These are phyloP conservation scores for Mormyrus hasselquistii DNA, from an alignment of 2,797 vertebrate genomes.

Conservation along the genomic window DNA sequence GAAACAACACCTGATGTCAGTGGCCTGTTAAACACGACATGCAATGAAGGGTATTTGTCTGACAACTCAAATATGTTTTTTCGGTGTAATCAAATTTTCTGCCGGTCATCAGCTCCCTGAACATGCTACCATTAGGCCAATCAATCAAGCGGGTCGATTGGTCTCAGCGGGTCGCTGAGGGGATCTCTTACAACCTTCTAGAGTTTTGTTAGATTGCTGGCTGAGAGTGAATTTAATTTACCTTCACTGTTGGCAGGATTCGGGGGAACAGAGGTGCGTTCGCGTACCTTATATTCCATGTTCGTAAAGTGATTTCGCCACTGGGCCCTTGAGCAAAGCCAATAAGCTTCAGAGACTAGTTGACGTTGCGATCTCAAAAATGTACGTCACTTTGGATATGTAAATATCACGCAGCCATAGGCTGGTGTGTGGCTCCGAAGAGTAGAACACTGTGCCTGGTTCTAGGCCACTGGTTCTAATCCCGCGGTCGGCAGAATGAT, in stretches of 20 bases:
- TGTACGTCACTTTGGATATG: background rate
- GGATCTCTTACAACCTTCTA: background rate
- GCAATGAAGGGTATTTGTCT: background rate
- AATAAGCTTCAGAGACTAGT: background rate
- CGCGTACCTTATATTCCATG: background rate
- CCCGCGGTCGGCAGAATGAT: background rate
- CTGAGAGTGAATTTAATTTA: background rate
- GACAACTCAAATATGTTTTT: background rate
- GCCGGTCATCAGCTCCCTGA: background rate
- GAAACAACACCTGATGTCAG: background rate
- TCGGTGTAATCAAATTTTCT: background rate
- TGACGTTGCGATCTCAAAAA: background rate
- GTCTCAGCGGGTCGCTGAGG: background rate
- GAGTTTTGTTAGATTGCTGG: background rate
- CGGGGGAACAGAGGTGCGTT: background rate
- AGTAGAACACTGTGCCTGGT: background rate
- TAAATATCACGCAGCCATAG: background rate
- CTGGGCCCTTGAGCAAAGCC: background rate
- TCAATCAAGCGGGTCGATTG: background rate
- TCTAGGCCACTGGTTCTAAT: background rate
- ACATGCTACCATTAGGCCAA: background rate
- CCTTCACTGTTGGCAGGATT: background rate
- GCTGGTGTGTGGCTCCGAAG: background rate
- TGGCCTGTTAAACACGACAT: background rate
- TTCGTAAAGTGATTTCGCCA: background rate